Percentiles rank a stretch among this genome's conserved stretches.
Evolutionary conservation across 1,140 invertebrate species (phyloP).

Genomic region (Agraylea sexmaculata): DNA sequence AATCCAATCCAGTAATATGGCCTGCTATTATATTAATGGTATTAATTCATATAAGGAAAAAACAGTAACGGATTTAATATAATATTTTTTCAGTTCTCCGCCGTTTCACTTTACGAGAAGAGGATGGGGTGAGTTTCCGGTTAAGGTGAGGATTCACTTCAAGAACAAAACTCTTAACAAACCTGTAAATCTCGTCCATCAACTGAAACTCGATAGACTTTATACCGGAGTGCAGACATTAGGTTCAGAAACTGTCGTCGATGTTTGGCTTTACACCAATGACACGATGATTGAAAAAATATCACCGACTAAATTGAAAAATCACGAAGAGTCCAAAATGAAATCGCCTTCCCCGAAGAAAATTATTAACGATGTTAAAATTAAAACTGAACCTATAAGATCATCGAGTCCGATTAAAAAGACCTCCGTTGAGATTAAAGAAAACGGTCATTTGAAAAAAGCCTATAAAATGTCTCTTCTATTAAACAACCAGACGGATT

Average conservation of each 20-base stretch:
- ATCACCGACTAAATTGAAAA: slow-evolving; percentile 1
- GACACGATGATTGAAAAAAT: slow-evolving; percentile 30
- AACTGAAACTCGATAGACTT: slow-evolving; percentile 72
- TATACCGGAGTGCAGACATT: slow-evolving; percentile 76
- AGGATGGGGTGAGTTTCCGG: slow-evolving; percentile 86
- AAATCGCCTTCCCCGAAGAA: too few relatives aligned
- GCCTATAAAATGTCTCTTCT: too few relatives aligned
- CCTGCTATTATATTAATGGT: too few relatives aligned
- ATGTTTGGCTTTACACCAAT: slow-evolving; percentile 52
- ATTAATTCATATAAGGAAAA: not conserved
- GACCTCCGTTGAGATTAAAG: too few relatives aligned
- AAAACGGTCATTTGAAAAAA: not conserved
- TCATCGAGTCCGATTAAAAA: too few relatives aligned
- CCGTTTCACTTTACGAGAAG: slow-evolving; percentile 74
- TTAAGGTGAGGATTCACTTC: slow-evolving; percentile 72
- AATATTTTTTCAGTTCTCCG: slow-evolving; percentile 40
- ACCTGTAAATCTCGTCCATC: slow-evolving; percentile 68
- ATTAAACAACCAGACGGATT: too few relatives aligned
- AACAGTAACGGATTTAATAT: slow-evolving; percentile 10
- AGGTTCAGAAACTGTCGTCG: slow-evolving; percentile 64
- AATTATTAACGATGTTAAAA: not conserved
- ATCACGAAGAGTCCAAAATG: slow-evolving; percentile 5
- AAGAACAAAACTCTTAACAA: slow-evolving; percentile 56
- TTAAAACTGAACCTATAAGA: too few relatives aligned
- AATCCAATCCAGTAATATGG: not conserved